Conservation (phyloP, 2,113 vertebrate species). For the Pachycephala philippinensis region DNA sequence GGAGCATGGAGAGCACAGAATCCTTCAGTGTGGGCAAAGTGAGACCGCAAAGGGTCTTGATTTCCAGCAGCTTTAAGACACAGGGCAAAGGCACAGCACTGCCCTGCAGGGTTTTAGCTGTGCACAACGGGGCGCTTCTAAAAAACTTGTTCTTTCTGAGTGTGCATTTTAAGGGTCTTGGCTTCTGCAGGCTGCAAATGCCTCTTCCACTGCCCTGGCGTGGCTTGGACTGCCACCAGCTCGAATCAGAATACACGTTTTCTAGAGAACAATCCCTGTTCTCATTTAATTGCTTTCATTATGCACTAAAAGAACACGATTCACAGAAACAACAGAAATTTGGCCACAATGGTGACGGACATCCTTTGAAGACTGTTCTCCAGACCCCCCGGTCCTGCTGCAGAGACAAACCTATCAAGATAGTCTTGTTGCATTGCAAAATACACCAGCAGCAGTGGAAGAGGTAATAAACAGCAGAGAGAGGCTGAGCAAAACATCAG, state of each 20-base stretch:
- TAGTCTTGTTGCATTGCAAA: not conserved
- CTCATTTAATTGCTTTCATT: not conserved
- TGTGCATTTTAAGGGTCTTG: not conserved
- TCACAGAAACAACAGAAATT: not conserved
- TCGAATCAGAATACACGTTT: not conserved
- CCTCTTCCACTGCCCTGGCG: accelerated
- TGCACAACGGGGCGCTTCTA: not conserved
- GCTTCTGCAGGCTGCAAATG: accelerated
- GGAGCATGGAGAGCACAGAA: not conserved
- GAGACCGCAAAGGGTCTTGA: not conserved
- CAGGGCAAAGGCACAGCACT: not conserved
- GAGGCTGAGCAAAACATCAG: not conserved
- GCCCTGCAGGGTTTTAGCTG: not conserved
- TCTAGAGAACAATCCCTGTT: not conserved
- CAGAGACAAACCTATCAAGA: not conserved
- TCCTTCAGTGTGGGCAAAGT: not conserved
- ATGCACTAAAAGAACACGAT: not conserved
- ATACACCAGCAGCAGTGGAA: not conserved
- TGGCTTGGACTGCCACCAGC: not conserved
- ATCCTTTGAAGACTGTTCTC: not conserved
- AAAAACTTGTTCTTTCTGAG: not conserved
- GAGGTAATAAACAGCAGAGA: not conserved
- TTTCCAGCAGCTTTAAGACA: not conserved
- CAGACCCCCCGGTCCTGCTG: not conserved
- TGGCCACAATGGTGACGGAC: not conserved